Conservation (phyloP, 2,113 vertebrate genomes). For the Coturnix japonica region DNA sequence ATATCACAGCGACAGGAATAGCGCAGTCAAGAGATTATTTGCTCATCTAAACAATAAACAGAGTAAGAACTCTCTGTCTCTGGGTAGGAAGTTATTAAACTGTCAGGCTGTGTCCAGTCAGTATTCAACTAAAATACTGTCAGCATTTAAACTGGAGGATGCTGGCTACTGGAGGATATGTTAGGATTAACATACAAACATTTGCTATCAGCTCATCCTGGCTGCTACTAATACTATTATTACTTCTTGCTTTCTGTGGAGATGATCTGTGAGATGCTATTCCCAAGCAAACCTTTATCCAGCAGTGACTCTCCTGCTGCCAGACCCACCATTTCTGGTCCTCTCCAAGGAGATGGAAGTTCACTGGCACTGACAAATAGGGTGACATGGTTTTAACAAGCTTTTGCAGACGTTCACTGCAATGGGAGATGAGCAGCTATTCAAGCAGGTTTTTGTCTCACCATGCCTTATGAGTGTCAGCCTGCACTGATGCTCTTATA, state of each 20-base stretch:
- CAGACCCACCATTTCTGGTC: not conserved
- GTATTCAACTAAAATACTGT: constrained; percentile 1
- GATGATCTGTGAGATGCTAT: not conserved
- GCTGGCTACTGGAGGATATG: not conserved
- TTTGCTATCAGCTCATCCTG: not conserved
- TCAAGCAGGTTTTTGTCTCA: not conserved
- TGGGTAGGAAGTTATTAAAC: constrained; percentile 29
- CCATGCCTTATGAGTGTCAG: not conserved
- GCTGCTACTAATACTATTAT: not conserved
- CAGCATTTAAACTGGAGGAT: not conserved
- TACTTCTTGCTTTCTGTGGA: not conserved
- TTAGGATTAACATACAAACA: not conserved
- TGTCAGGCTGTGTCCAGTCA: not conserved
- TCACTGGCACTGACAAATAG: not conserved
- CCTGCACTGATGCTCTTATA: rapidly evolving
- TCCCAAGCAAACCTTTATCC: not conserved
- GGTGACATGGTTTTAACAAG: not conserved
- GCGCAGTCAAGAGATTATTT: not conserved
- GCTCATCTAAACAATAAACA: constrained; percentile 21
- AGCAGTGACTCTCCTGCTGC: not conserved
- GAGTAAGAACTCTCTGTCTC: not conserved
- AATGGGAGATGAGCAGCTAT: not conserved
- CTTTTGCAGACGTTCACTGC: not conserved
- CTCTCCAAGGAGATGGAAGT: not conserved
- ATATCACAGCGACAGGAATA: not conserved